Evolutionary conservation across 2,888 invertebrate genomes (phyloP).

Genomic region (Drosophila mimica): DNA sequence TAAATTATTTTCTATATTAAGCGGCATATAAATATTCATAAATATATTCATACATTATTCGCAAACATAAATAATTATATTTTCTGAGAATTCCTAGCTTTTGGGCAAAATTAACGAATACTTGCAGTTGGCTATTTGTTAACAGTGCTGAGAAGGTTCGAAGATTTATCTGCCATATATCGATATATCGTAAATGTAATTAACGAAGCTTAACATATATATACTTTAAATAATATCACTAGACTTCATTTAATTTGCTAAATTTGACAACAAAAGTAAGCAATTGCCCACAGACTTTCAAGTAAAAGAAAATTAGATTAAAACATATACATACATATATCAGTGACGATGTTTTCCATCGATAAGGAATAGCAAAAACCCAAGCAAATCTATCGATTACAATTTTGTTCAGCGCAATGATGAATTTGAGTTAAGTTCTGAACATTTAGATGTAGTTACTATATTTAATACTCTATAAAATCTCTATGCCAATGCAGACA

Average conservation of each 20-base stretch:
- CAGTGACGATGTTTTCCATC: neutral
- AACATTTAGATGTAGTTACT: neutral
- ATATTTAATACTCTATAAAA: neutral
- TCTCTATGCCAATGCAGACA: neutral
- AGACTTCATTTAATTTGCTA: neutral
- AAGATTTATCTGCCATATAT: neutral
- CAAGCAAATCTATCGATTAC: neutral
- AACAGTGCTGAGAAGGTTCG: neutral
- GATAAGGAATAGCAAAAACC: neutral
- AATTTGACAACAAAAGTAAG: neutral
- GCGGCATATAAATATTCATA: neutral
- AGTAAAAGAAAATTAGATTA: neutral
- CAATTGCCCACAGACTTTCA: neutral
- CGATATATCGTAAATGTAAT: neutral
- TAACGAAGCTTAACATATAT: neutral
- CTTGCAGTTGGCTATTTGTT: neutral
- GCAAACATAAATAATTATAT: neutral
- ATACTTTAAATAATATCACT: neutral
- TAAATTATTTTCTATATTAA: neutral
- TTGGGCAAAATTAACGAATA: neutral
- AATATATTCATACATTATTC: neutral
- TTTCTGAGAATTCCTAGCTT: neutral
- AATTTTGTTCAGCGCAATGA: neutral
- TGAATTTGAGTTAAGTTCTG: neutral
- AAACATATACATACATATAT: neutral